Conservation (phyloP, 2,113 vertebrate genomes). For the Cettia cetti region DNA sequence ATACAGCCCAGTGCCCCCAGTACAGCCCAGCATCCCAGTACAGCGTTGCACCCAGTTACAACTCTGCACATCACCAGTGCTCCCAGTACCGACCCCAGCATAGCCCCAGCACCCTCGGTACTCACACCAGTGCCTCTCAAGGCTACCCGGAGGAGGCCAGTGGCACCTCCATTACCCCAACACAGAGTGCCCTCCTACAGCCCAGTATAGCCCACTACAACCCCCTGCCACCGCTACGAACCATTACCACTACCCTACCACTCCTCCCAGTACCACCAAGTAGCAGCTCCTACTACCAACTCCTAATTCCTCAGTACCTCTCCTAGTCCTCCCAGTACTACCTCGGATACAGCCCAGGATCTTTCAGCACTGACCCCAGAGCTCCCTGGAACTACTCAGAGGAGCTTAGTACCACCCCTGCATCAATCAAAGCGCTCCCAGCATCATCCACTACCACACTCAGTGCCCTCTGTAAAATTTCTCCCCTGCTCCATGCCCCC, state of each 20-base stretch:
- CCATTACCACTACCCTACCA: not conserved
- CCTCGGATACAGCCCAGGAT: rapidly evolving
- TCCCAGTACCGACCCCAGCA: not conserved
- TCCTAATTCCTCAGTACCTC: not conserved
- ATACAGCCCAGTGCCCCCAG: no score
- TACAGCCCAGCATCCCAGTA: no score
- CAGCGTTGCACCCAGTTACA: not conserved
- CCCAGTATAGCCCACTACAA: not conserved
- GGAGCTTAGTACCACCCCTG: not conserved
- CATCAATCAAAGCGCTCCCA: not conserved
- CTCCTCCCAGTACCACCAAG: not conserved
- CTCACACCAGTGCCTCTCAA: not conserved
- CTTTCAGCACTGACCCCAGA: not conserved
- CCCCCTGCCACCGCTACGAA: no score
- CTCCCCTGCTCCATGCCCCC: no score
- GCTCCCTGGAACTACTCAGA: not conserved
- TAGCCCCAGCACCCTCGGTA: not conserved
- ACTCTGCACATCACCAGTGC: rapidly evolving
- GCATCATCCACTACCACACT: not conserved
- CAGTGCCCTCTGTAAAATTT: not conserved
- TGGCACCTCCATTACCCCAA: no score
- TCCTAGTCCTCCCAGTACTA: no score
- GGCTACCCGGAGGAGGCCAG: not conserved
- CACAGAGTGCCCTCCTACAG: not conserved
- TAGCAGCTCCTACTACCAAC: not conserved